These are phyloP conservation scores for Pseudococcus jackbeardsleyi DNA, from an alignment of 2,888 invertebrate genomes.

Conservation along the genomic window DNA sequence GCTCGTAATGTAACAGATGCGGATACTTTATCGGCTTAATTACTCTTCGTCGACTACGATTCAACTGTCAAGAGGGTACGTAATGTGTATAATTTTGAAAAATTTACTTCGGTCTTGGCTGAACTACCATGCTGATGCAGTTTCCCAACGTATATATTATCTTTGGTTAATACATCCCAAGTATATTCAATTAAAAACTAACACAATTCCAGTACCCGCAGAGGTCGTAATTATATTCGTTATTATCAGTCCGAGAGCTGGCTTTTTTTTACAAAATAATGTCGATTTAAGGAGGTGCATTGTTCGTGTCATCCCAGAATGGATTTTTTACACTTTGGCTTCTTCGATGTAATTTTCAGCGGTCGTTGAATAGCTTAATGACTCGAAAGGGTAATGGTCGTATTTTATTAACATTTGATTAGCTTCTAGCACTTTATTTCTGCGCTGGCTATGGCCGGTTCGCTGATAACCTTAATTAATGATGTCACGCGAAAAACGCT, in stretches of 20 bases:
- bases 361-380: slow-evolving; percentile 8
- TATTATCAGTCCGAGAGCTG: neutral
- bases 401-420: slow-evolving; percentile 41
- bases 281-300: neutral
- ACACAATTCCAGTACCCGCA: neutral
- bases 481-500: slow-evolving; percentile 44
- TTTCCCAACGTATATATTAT: slow-evolving; percentile 9
- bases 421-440: slow-evolving; percentile 22
- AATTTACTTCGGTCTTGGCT: neutral
- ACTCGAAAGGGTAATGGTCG: slow-evolving; percentile 31
- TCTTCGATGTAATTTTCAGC: slow-evolving; percentile 7
- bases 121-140: neutral
- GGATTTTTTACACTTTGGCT: neutral
- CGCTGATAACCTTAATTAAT: slow-evolving; percentile 50
- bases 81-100: slow-evolving; percentile 41
- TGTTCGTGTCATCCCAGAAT: neutral
- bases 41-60: neutral
- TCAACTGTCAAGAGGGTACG: slow-evolving; percentile 8
- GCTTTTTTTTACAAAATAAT: neutral
- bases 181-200: slow-evolving; percentile 28
- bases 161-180: neutral
- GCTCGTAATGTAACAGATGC: slow-evolving; percentile 56
- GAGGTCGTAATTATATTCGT: neutral
- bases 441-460: neutral
- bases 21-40: slow-evolving; percentile 53